These are phyloP conservation scores for Brachymystax lenok DNA, from an alignment of 2,797 vertebrate genomes.

Conservation along the genomic window DNA sequence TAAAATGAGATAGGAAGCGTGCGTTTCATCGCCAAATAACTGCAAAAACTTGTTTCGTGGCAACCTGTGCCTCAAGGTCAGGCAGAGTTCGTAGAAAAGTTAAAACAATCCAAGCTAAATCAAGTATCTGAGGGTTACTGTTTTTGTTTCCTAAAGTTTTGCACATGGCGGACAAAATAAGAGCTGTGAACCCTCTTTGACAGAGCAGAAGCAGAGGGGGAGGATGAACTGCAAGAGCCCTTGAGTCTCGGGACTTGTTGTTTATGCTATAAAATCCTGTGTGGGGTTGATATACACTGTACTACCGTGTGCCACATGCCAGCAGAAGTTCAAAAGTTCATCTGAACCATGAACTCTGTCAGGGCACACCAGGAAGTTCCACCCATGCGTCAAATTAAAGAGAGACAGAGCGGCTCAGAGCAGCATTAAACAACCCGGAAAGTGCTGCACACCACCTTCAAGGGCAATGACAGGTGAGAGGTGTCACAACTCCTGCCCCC, in stretches of 20 bases:
- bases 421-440: not conserved
- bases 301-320: conserved; percentile 85
- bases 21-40: conserved; percentile 60
- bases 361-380: conserved; percentile 85
- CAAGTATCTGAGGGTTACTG: conserved; percentile 69
- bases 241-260: not conserved
- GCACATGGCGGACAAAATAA: not conserved
- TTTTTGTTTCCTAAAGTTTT: conserved; percentile 62
- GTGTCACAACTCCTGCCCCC: not conserved
- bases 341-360: conserved; percentile 90
- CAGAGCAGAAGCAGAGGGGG: not conserved
- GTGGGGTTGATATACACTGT: conserved; percentile 79
- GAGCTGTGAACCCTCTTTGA: not conserved
- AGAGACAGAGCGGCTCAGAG: not conserved
- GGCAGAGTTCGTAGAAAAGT: conserved; percentile 82
- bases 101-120: conserved; percentile 75
- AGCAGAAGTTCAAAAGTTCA: conserved; percentile 94
- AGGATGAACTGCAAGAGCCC: conserved; percentile 30
- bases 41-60: conserved; percentile 76
- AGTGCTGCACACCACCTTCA: conserved; percentile 2
- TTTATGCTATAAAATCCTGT: conserved; percentile 9
- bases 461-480: conserved; percentile 2
- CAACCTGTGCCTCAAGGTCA: conserved; percentile 77
- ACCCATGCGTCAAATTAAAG: conserved; percentile 54
- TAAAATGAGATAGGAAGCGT: conserved; percentile 74